Evolutionary conservation across 1,140 invertebrate species (phyloP).

Genomic region (Agrilus planipennis): DNA sequence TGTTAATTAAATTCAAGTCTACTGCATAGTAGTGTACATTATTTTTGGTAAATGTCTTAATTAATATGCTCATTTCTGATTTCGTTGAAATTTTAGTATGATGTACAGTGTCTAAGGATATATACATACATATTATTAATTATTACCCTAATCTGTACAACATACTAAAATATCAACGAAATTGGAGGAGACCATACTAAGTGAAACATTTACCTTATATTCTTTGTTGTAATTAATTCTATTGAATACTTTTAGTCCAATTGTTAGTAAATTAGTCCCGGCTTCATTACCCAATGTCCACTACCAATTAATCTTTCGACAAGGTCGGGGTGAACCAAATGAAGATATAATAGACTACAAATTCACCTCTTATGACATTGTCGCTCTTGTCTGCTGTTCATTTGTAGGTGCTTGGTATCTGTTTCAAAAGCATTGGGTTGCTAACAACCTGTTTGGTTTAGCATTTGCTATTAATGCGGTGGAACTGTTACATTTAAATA

Average conservation of each 20-base stretch:
- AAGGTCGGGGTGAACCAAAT: conserved; percentile 54
- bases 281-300: conserved; percentile 73
- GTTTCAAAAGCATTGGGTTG: conserved; percentile 96
- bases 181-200: no score
- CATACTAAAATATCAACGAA: no score
- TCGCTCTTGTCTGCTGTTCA: conserved; percentile 70
- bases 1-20: no score
- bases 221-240: conserved; percentile 1
- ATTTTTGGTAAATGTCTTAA: no score
- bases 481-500: conserved; percentile 92
- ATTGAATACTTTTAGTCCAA: conserved; percentile 51
- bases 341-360: conserved; percentile 75
- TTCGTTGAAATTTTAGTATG: no score
- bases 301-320: conserved; percentile 76
- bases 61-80: no score
- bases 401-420: conserved; percentile 87
- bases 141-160: conserved; percentile 1
- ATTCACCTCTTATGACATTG: conserved; percentile 84
- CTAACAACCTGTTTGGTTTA: conserved; percentile 96
- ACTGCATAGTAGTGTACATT: no score
- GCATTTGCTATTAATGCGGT: conserved; percentile 98
- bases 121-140: conserved; percentile 4
- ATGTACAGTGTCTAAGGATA: background rate
- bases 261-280: conserved; percentile 73
- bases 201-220: background rate